These are phyloP conservation scores for Diarsia brunnea DNA, from an alignment of 2,888 invertebrate species.

Conservation along the genomic window DNA sequence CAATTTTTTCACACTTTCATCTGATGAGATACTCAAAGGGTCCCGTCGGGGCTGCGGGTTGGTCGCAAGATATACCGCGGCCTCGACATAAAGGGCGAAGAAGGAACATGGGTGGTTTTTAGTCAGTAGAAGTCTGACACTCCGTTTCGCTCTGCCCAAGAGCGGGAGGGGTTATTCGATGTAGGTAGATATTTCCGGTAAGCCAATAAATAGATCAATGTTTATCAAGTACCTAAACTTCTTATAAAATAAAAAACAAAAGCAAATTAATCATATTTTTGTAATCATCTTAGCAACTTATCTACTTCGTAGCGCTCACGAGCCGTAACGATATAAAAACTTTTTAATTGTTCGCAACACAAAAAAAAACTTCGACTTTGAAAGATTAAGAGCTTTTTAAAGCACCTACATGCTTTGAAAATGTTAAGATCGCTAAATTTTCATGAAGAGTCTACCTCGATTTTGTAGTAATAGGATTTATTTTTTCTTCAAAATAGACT, in stretches of 20 bases:
- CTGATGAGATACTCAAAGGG: too few species aligned
- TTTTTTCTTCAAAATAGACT: not conserved
- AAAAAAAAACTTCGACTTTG: constrained; percentile 48
- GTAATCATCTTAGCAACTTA: constrained; percentile 2
- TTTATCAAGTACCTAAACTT: not conserved
- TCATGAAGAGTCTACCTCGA: not conserved
- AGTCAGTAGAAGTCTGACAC: too few species aligned
- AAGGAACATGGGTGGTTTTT: too few species aligned
- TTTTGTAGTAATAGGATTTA: not conserved
- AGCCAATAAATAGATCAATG: not conserved
- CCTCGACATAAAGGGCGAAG: too few species aligned
- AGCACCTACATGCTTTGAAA: not conserved
- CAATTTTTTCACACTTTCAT: not conserved
- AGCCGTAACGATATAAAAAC: constrained; percentile 35
- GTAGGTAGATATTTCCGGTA: too few species aligned
- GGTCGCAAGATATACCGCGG: too few species aligned
- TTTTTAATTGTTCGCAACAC: constrained; percentile 49
- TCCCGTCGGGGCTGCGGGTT: too few species aligned
- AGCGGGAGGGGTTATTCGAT: too few species aligned
- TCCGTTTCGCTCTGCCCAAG: too few species aligned
- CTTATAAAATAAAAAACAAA: not conserved
- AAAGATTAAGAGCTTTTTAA: constrained; percentile 23
- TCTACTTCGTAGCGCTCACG: not conserved
- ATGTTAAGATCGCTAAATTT: constrained; percentile 16
- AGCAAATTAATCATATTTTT: not conserved